phyloP scores from a whole-genome alignment of 2,113 vertebrate genomes.

The Hassar affinis region DNA sequence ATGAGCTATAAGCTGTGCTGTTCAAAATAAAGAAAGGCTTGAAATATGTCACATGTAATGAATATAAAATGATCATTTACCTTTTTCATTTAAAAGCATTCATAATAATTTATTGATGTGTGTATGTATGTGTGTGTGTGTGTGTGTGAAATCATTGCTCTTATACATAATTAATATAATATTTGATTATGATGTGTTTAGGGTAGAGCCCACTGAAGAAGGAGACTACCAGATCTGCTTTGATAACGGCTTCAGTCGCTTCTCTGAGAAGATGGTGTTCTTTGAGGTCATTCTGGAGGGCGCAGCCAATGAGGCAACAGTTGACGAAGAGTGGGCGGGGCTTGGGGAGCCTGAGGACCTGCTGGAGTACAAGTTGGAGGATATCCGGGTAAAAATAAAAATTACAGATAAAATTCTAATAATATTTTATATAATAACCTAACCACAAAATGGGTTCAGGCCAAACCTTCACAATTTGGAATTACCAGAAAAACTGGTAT shows the following conservation, averaged over 20 bases:
- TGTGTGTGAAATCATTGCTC: no score
- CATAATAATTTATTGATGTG: no score
- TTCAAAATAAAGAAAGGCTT: no score
- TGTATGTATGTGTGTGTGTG: no score
- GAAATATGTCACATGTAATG: no score
- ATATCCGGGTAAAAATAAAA: conserved; percentile 76
- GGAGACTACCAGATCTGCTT: conserved; percentile 91
- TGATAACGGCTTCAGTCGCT: conserved; percentile 88
- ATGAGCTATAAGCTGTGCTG: no score
- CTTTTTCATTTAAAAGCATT: no score
- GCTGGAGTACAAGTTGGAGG: conserved; percentile 86
- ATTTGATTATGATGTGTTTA: conserved; percentile 44
- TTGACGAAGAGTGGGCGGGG: conserved; percentile 77
- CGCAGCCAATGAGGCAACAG: conserved; percentile 69
- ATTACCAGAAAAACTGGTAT: no score
- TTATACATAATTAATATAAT: no score
- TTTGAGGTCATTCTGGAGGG: conserved; percentile 82
- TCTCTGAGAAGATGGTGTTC: conserved; percentile 90
- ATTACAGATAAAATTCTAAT: not conserved
- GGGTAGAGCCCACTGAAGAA: conserved; percentile 81
- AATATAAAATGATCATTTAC: no score
- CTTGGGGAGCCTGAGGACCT: conserved; percentile 79
- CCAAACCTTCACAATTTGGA: not conserved
- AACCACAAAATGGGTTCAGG: not conserved
- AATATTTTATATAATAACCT: not conserved